These are phyloP conservation scores for Eugnorisma glareosa DNA, from an alignment of 2,888 invertebrate genomes.

Conservation along the genomic window DNA sequence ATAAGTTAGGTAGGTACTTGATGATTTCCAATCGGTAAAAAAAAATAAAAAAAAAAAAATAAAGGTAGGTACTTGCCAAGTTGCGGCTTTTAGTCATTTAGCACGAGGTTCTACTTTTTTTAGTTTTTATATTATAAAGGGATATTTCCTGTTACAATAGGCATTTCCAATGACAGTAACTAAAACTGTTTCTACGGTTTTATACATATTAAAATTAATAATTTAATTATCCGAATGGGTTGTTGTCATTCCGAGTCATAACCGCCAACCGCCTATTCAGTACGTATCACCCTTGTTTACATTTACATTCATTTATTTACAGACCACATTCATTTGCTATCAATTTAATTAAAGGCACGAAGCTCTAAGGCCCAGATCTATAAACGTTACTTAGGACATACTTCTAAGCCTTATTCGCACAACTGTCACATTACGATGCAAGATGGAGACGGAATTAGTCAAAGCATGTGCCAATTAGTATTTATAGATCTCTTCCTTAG, in stretches of 20 bases:
- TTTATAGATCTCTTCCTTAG: too few relatives aligned
- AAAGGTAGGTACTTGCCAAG: neutral
- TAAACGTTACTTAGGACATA: neutral
- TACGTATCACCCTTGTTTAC: neutral
- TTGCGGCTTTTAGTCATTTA: constrained; percentile 3
- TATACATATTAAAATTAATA: neutral
- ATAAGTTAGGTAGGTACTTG: too few relatives aligned
- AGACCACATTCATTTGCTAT: neutral
- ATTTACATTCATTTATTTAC: neutral
- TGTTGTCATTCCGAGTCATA: neutral
- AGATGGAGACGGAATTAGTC: neutral
- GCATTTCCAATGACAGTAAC: neutral
- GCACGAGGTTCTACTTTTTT: neutral
- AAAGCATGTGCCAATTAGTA: neutral
- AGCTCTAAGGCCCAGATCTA: neutral
- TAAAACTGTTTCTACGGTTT: neutral
- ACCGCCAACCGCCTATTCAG: neutral
- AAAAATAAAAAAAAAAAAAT: too few relatives aligned
- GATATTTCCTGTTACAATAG: neutral
- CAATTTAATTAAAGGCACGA: neutral
- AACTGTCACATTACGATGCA: too few relatives aligned
- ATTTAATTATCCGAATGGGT: neutral
- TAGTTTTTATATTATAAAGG: neutral
- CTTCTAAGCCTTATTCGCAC: too few relatives aligned
- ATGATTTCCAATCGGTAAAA: too few relatives aligned